Evolutionary conservation across 2,888 invertebrate species (phyloP), one percentile per base, ranked within the genome.

Genomic region (Esperia sulphurella): DNA sequence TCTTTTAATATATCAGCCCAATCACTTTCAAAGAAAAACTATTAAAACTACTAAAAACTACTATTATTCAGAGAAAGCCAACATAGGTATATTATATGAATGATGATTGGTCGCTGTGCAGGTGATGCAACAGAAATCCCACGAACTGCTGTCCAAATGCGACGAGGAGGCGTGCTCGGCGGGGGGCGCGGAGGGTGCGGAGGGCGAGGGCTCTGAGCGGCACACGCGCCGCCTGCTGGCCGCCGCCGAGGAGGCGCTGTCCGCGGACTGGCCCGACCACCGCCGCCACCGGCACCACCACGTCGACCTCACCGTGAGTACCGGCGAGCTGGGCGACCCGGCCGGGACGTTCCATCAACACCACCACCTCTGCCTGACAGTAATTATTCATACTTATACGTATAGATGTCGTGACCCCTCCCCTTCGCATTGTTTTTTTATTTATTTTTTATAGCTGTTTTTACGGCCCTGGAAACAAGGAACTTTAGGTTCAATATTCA

Each of bases 51-150:
- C n/a, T 21, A 5, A 5, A 21, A 21, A 21, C 21, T 3, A 5
- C 21, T 21, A 21, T 2, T 21, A 21, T 21, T 21, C 5, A n/a
- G n/a, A n/a, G n/a, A n/a, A n/a, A n/a, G n/a, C n/a, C n/a, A 3
- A 21, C 5, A 21, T 21, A 21, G 2, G 21, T 21, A 21, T 21
- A 21, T 21, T 21, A 21, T 21, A 5, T 21, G 21, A 21, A 21
- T 21, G 21, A 3, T 5, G 21, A n/a, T n/a, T n/a, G n/a, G n/a
- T n/a, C n/a, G 21, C 21, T 12, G 29, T 14, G 10, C 73, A 88
- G 86, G 90, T 90, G 59, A 89, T 90, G 90, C 89, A 90, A 65
- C 90, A 90, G 71, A 90, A 90, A 68, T 87, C 87, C 14, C 86
- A 88, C 70, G 90, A 90, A 73, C 85, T 88, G 63, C 73, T 87